Conservation (phyloP, 2,113 vertebrate species). For the Dendrocopos noguchii region DNA sequence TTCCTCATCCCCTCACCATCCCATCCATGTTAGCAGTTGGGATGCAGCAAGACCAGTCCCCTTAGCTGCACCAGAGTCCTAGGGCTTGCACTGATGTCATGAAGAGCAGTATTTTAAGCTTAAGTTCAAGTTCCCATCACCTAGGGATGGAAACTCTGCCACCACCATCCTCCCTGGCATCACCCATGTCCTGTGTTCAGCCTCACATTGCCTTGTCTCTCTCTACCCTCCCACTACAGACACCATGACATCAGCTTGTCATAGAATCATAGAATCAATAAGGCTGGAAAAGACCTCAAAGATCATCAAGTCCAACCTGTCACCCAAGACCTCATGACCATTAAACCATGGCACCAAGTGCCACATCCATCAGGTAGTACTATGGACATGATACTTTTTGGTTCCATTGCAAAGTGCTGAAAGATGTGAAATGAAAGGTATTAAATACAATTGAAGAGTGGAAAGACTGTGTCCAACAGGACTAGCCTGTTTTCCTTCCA, state of each 20-base stretch:
- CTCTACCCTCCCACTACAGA: not conserved
- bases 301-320: no score
- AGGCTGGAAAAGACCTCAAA: no score
- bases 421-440: not conserved
- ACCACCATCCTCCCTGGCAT: not conserved
- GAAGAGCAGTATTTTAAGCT: not conserved
- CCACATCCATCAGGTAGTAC: not conserved
- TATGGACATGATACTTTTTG: not conserved
- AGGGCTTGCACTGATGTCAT: fast-evolving
- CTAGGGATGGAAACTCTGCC: not conserved
- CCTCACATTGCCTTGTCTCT: not conserved
- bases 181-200: not conserved
- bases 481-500: not conserved
- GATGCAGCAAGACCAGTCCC: not conserved
- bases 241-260: not conserved
- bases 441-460: not conserved
- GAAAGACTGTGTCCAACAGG: not conserved
- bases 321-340: no score
- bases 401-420: not conserved
- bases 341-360: no score
- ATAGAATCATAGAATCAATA: no score
- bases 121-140: not conserved
- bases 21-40: not conserved
- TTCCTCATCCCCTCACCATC: not conserved
- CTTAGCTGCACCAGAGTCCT: not conserved